Base-by-base conservation (phyloP, 2,888 invertebrate genomes). In the Plusia festucae region DNA sequence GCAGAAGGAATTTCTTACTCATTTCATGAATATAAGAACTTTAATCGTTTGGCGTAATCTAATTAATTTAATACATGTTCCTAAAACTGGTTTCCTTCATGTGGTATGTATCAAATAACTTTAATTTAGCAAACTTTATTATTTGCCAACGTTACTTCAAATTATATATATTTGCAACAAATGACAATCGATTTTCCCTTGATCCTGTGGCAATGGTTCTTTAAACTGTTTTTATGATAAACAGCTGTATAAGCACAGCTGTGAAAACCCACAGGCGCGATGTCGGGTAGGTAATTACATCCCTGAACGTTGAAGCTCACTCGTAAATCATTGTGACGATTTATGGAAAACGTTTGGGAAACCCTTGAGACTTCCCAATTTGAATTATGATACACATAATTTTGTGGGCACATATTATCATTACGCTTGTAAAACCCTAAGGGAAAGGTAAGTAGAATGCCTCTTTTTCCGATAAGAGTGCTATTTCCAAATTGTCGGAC, bases 271-370 rank as follows among this genome's bases (percentile, higher is more conserved):
- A n/a, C 40, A 40, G 40, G 40, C 40, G 40, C n/a, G 34, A 34
- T 13, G 40, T 15, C 7, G 5, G 40, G 15, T 40, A n/a, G n/a
- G 40, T 40, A 40, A 40, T 40, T 20, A 56, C 9, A 56, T 16
- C 16, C 20, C 20, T 5, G 40, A 54, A 60, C 51, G 34, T 67
- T 51, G 44, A 57, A 24, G 46, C 18, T 49, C 57, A 32, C 52
- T n/a, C 57, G 18, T 60, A 67, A 46, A 53, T 59, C 61, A 73
- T 53, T 68, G 61, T 58, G 52, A 60, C 34, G 60, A 69, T 58
- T 55, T 70, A 69, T 58, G 54, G 11, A 11, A 22, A 34, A 20
- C 32, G 13, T 53, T 53, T 20, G 40, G 18, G 30, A 56, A 56
- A 9, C 20, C 53, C 55, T 44, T 40, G 40, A 49, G 49, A 7